Evolutionary conservation across 92 coral and sea anemone species (phyloP).

Genomic region (Epizoanthus illoricatus): DNA sequence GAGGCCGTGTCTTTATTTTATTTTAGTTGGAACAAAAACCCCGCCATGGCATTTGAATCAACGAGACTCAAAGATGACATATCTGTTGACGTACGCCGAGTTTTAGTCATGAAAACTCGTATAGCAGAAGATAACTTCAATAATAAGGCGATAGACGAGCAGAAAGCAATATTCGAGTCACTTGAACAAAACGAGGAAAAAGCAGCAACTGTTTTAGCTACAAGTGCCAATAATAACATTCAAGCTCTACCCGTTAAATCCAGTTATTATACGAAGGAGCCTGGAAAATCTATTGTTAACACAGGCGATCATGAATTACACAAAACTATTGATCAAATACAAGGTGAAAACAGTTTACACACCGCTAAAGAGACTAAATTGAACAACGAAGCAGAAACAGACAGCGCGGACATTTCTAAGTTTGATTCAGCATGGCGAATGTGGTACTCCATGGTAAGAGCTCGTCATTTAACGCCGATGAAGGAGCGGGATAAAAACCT

Average conservation of each 20-base stretch:
- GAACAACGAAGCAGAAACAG: neutral
- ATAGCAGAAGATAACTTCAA: neutral
- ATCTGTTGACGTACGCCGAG: slow-evolving; percentile 3
- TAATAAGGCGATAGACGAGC: neutral
- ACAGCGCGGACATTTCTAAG: slow-evolving; percentile 41
- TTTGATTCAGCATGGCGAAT: slow-evolving; percentile 77
- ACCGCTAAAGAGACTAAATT: neutral
- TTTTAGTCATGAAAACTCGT: neutral
- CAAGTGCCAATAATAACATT: too few relatives aligned
- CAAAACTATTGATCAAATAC: neutral
- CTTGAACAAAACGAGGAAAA: neutral
- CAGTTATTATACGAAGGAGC: too few relatives aligned
- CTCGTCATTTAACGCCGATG: slow-evolving; percentile 59
- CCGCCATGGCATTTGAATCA: neutral
- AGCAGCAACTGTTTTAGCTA: too few relatives aligned
- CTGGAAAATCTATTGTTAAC: too few relatives aligned
- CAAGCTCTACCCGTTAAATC: too few relatives aligned
- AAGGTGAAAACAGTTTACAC: neutral
- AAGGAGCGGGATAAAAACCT: slow-evolving; percentile 45
- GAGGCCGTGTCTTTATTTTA: neutral
- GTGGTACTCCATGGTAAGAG: slow-evolving; percentile 87
- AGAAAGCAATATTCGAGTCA: slow-evolving; percentile 7
- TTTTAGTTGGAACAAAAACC: neutral
- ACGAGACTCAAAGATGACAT: neutral
- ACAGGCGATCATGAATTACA: too few relatives aligned